A percentile compares a stretch with the other conserved stretches of the same genome.
phyloP scores from a whole-genome alignment of 2,797 vertebrate genomes.

The Bradypodion pumilum region DNA sequence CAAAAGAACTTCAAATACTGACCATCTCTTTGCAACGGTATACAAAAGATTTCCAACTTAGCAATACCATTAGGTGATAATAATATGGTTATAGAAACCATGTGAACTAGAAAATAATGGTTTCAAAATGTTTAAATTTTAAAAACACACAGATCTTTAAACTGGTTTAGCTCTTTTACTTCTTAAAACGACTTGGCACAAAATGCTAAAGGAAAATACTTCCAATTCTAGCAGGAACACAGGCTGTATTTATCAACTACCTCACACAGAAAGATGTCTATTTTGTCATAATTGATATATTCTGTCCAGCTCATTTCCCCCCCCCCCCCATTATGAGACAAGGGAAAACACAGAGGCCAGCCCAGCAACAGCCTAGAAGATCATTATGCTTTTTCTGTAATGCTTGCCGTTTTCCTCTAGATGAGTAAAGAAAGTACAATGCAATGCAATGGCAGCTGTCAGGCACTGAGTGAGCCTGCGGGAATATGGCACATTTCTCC shows the following conservation, averaged over 20 bases:
- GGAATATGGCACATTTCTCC: not conserved
- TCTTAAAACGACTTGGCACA: not conserved
- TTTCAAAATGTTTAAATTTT: not conserved
- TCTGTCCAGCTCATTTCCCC: not conserved
- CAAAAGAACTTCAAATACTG: not conserved
- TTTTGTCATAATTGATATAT: not conserved
- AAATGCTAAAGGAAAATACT: not conserved
- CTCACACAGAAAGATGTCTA: not conserved
- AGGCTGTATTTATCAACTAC: not conserved
- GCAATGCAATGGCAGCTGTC: not conserved
- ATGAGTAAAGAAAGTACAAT: not conserved
- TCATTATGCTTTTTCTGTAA: no score
- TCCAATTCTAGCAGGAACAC: not conserved
- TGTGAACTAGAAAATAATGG: not conserved
- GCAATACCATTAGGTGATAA: not conserved
- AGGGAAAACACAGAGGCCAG: not conserved
- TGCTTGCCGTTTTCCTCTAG: not conserved
- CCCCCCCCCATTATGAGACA: not conserved
- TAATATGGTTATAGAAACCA: not conserved
- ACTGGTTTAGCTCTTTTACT: not conserved
- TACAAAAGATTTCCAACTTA: not conserved
- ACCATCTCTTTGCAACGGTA: not conserved
- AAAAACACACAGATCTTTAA: no score
- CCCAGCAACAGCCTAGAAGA: not conserved
- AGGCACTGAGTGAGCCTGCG: not conserved